Evolutionary conservation across 53 echinoderm and acorn worm species (phyloP), one percentile per base, ranked within the genome.

Genomic region (Echinometra lucunter): DNA sequence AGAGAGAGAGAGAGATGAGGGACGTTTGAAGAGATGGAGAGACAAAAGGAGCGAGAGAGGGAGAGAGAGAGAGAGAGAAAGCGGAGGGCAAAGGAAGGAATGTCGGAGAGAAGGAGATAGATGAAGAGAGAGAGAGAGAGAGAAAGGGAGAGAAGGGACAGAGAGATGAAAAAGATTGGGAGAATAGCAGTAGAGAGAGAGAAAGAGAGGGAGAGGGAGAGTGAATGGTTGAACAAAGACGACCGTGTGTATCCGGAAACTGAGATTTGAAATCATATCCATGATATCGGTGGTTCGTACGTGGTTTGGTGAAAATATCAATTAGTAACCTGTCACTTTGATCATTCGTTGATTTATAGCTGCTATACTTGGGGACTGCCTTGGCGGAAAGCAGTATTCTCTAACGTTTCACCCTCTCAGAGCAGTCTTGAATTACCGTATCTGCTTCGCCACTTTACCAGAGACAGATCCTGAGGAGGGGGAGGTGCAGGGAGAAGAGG

Each of bases 381-480:
- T 40, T 53, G 28, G 85, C 2, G 28, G n/a, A 45, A 83, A 81
- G 44, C 44, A 28, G 30, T 12, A 85, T 38, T 53, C 49, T 10
- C 83, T 10, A n/a, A 83, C 8, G 45, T 12, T 45, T 45, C 83
- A 83, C 85, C 53, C 85, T 49, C n/a, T 85, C 85, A 28, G 85
- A n/a, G 28, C 45, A 49, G 85, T 85, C n/a, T 85, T n/a, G 0
- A 9, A 85, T 85, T 85, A 28, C 85, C 5, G 15, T 30, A 27
- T 49, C 30, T 27, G 49, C 7, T 11, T 28, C 37, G 34, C 85
- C 85, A 23, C 32, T 13, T n/a, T n/a, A n/a, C n/a, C n/a, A n/a
- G n/a, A n/a, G n/a, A n/a, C n/a, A n/a, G n/a, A n/a, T n/a, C n/a
- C n/a, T n/a, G n/a, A n/a, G n/a, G n/a, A n/a, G n/a, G n/a, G n/a